Base-by-base conservation (phyloP, 2,113 vertebrate genomes). In the Erinaceus europaeus region DNA sequence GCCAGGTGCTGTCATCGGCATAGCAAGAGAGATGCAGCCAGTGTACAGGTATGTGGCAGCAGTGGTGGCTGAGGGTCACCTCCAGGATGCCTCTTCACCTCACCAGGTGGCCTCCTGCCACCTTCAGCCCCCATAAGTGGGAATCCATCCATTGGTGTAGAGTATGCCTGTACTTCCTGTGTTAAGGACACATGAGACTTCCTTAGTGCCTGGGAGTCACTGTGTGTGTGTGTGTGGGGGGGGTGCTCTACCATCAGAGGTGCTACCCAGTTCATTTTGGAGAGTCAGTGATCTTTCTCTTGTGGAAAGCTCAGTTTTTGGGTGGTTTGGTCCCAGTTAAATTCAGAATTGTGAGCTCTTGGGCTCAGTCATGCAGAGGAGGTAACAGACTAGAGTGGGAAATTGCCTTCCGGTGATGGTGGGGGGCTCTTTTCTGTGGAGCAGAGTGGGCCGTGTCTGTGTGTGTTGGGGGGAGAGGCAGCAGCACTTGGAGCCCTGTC, bases 21-120 rank as follows among this genome's bases (percentile, higher is more conserved):
- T 99, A 72, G 96, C 97, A 57, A 96, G 96, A 76, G 99, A 99
- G 96, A 99, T 99, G 98, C 99, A 99, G 92, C 99, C 99, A 0
- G 99, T 99, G 17, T 99, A 99, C 97, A 99, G 99, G 99, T 99
- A 97, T 0, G 90, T 40, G 15, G 42, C 3, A 27, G 55, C 25
- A 20, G 1, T 7, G 17, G 15, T 3, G 7, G 40, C 0, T 0
- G 20, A 10, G 23, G 38, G 64, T 9, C 36, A 40, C 9, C 36
- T 29, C 59, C 4, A 1, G 29, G 46, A 12, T 27, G 13, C 44
- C 46, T 36, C 38, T 9, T 4, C 23, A 23, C 55, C 18, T 17
- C 1, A 9, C 17, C n/a, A 9, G 5, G 4, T 68, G 6, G 21
- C 27, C 17, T 46, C 36, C 62, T 42, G 27, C 18, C 9, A 2